Conservation (phyloP, 2,888 invertebrate genomes). For the Belgica antarctica region DNA sequence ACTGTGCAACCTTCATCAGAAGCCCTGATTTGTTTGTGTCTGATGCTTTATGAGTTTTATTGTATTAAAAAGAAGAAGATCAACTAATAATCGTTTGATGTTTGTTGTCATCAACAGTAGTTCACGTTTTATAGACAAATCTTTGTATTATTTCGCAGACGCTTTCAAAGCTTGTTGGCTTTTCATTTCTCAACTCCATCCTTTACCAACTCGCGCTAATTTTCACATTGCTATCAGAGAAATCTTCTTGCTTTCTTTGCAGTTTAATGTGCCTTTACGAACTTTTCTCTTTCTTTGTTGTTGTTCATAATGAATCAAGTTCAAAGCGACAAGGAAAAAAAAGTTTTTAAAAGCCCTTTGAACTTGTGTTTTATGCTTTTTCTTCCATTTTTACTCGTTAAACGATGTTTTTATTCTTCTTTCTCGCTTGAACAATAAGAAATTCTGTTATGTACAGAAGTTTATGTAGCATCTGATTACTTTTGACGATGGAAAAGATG, state of each 20-base stretch:
- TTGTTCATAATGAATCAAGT: not conserved
- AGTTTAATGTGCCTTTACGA: not conserved
- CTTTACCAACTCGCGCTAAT: too few species aligned
- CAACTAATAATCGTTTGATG: too few species aligned
- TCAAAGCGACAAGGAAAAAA: not conserved
- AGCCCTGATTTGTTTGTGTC: too few species aligned
- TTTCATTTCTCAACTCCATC: too few species aligned
- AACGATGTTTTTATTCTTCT: not conserved
- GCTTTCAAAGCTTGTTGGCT: too few species aligned
- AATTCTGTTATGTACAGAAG: not conserved
- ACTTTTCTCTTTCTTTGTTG: not conserved
- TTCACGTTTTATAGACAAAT: too few species aligned
- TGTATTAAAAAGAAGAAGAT: too few species aligned
- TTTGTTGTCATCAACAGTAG: too few species aligned
- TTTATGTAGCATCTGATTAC: not conserved
- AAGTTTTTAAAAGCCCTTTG: not conserved
- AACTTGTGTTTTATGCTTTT: conserved; percentile 1
- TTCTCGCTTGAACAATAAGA: not conserved
- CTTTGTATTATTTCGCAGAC: too few species aligned
- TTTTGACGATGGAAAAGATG: not conserved
- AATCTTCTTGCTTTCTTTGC: not conserved
- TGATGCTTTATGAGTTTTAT: too few species aligned
- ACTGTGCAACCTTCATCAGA: too few species aligned
- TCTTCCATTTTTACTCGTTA: not conserved
- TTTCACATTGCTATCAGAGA: too few species aligned